Evolutionary conservation across 64 coral and sea anemone genomes (phyloP).

Genomic region (Actinia equina): DNA sequence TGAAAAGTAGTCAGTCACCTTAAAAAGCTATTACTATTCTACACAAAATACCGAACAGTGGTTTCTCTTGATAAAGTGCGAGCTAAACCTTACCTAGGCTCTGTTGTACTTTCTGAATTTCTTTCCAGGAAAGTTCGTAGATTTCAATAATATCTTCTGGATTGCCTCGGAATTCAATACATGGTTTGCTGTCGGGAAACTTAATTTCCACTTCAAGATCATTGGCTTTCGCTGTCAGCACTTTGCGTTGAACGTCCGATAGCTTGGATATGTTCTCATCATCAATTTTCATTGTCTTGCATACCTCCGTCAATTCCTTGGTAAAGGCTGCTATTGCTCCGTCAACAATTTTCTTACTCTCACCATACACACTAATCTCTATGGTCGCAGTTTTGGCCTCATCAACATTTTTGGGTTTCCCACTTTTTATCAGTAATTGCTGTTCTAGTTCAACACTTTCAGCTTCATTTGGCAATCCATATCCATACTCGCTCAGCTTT

Average conservation of each 20-base stretch:
- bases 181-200: neutral
- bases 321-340: neutral
- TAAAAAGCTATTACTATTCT: neutral
- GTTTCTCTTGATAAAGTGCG: neutral
- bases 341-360: neutral
- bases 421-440: neutral
- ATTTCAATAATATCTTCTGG: neutral
- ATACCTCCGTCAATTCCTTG: neutral
- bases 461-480: neutral
- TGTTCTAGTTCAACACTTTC: neutral
- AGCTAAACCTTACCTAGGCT: neutral
- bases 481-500: neutral
- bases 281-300: neutral
- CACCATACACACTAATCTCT: neutral
- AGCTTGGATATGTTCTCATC: constrained; percentile 1
- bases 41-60: neutral
- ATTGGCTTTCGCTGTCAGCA: neutral
- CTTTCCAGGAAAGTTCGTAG: neutral
- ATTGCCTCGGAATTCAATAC: constrained; percentile 26
- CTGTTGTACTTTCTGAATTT: neutral
- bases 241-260: neutral
- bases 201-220: constrained; percentile 22
- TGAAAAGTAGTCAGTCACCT: too few relatives aligned
- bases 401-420: neutral
- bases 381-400: neutral